Evolutionary conservation across 2,888 invertebrate species (phyloP).

Genomic region (Caenorhabditis auriculariae): DNA sequence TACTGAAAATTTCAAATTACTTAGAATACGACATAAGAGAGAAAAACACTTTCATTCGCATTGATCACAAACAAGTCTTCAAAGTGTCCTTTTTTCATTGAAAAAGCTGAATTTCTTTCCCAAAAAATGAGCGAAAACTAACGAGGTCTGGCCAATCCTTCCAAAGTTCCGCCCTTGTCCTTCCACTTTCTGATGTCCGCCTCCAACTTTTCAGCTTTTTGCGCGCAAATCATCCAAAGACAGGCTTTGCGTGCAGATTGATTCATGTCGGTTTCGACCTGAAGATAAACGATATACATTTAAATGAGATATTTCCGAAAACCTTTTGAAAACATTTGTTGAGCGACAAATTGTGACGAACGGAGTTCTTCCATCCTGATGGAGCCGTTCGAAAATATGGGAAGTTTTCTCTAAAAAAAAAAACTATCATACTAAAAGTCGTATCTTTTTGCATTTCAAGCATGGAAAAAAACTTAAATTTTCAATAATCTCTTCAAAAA

Average conservation of each 20-base stretch:
- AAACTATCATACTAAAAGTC: no score
- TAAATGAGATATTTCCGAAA: slow-evolving; percentile 64
- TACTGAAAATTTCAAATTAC: no score
- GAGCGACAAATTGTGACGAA: slow-evolving; percentile 90
- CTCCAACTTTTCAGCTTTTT: slow-evolving; percentile 92
- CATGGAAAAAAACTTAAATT: not conserved
- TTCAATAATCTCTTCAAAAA: not conserved
- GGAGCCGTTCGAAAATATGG: slow-evolving; percentile 98
- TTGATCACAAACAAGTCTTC: not conserved
- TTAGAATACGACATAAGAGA: slow-evolving; percentile 12
- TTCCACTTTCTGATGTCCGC: slow-evolving; percentile 97
- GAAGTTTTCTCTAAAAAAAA: slow-evolving; percentile 82
- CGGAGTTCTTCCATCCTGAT: slow-evolving; percentile 97
- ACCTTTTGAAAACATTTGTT: slow-evolving; percentile 99
- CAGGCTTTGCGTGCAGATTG: slow-evolving; percentile 67
- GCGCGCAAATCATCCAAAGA: slow-evolving; percentile 94
- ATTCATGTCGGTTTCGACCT: slow-evolving; percentile 7
- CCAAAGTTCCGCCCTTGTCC: slow-evolving; percentile 83
- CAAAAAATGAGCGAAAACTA: slow-evolving; percentile 27
- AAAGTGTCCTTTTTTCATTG: not conserved
- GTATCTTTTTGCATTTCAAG: no score
- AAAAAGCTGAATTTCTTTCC: not conserved
- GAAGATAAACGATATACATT: not conserved
- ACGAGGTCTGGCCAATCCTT: slow-evolving; percentile 91
- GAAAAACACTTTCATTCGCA: no score